phyloP scores from a whole-genome alignment of 2,113 vertebrate species.

The Grallaria varia region DNA sequence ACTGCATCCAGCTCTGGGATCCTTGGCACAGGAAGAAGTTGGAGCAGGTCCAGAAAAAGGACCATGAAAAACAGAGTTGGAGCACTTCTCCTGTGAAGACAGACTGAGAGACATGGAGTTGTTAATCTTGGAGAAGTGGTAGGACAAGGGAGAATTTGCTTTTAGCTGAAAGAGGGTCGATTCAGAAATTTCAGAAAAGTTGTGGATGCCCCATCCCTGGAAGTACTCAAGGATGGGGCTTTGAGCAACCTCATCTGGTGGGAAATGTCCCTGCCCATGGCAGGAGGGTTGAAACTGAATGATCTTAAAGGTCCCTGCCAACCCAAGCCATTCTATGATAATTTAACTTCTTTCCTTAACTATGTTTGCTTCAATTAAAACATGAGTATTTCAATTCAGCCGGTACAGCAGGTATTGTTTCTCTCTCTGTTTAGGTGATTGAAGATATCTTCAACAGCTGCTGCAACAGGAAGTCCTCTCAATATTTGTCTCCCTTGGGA shows the following conservation, averaged over 20 bases:
- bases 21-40: not conserved
- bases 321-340: not conserved
- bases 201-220: not conserved
- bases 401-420: not conserved
- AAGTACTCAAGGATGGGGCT: not conserved
- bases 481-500: not conserved
- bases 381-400: not conserved
- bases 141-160: not conserved
- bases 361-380: not conserved
- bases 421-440: not conserved
- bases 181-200: not conserved
- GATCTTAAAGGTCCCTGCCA: not conserved
- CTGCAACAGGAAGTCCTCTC: not conserved
- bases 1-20: not conserved
- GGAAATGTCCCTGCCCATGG: not conserved
- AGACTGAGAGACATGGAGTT: not conserved
- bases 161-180: not conserved
- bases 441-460: not conserved
- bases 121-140: not conserved
- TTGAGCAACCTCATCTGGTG: not conserved
- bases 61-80: not conserved
- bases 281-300: not conserved
- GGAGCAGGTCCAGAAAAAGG: not conserved
- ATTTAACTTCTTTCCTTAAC: not conserved
- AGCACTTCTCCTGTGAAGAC: not conserved